phyloP scores from a whole-genome alignment of 2,113 vertebrate species.

The Sander vitreus region DNA sequence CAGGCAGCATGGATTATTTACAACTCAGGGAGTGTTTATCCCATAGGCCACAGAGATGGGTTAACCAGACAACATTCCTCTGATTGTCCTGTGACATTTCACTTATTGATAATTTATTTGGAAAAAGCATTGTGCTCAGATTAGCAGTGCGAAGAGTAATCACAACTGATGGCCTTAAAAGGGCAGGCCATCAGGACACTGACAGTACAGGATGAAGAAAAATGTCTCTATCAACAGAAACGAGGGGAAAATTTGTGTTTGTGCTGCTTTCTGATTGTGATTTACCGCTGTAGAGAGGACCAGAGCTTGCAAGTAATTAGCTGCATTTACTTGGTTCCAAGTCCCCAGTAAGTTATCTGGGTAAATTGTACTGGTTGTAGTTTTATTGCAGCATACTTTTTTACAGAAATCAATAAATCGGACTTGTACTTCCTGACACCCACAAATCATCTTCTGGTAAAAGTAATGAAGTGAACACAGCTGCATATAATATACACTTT shows the following conservation, averaged over 20 bases:
- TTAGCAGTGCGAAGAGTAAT: slow-evolving; percentile 46
- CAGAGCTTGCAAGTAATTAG: background rate
- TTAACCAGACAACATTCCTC: slow-evolving; percentile 44
- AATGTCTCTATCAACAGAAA: slow-evolving; percentile 11
- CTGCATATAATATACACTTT: too few species aligned
- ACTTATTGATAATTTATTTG: slow-evolving; percentile 69
- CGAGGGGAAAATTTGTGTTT: background rate
- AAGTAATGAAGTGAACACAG: too few species aligned
- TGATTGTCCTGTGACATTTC: slow-evolving; percentile 68
- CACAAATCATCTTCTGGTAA: too few species aligned
- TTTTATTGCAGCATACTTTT: background rate
- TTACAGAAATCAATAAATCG: too few species aligned
- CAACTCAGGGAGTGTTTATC: slow-evolving; percentile 46
- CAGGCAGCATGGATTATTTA: slow-evolving; percentile 53
- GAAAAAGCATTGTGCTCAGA: slow-evolving; percentile 26
- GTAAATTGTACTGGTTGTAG: background rate
- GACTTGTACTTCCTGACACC: too few species aligned
- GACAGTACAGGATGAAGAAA: slow-evolving; percentile 26
- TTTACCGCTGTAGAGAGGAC: background rate
- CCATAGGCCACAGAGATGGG: slow-evolving; percentile 45
- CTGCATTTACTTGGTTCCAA: background rate
- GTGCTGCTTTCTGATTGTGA: background rate
- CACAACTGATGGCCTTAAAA: slow-evolving; percentile 52
- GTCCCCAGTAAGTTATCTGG: background rate
- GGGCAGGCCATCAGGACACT: slow-evolving; percentile 33